Conservation (phyloP, 2,113 vertebrate genomes). For the Leiothrix lutea region DNA sequence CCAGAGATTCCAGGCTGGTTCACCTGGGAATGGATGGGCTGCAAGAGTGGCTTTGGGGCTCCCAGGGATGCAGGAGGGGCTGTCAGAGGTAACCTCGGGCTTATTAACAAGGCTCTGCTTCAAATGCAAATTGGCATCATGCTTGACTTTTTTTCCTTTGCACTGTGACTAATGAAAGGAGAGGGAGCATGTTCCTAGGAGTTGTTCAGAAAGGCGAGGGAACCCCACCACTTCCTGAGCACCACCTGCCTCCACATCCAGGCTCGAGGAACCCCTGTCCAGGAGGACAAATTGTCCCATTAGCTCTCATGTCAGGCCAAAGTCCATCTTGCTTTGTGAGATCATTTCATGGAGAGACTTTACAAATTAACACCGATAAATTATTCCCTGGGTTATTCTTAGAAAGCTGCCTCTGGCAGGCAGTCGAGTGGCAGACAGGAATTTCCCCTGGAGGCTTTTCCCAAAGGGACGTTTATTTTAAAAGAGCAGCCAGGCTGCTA, state of each 20-base stretch:
- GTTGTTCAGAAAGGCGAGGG: background rate
- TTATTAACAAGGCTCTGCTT: background rate
- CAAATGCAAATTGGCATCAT: background rate
- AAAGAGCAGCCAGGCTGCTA: background rate
- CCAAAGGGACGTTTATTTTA: background rate
- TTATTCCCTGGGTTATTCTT: conserved; percentile 50
- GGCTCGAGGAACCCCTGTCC: background rate
- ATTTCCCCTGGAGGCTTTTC: conserved; percentile 25
- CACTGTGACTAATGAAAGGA: background rate
- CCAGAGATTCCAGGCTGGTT: rapidly evolving
- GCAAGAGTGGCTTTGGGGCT: rapidly evolving
- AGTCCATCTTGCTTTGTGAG: conserved; percentile 26
- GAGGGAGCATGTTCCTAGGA: background rate
- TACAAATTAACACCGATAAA: conserved; percentile 64
- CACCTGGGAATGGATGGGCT: background rate
- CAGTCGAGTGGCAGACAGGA: background rate
- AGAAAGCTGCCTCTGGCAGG: conserved; percentile 3
- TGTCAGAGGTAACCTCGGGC: background rate
- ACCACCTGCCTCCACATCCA: background rate
- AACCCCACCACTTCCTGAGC: background rate
- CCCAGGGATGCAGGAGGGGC: background rate
- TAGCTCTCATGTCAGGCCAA: conserved; percentile 37
- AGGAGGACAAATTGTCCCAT: background rate
- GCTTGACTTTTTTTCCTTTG: background rate
- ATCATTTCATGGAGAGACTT: conserved; percentile 46